These are phyloP conservation scores for Agonopterix alstromeriana DNA, from an alignment of 2,888 invertebrate species.

Conservation along the genomic window DNA sequence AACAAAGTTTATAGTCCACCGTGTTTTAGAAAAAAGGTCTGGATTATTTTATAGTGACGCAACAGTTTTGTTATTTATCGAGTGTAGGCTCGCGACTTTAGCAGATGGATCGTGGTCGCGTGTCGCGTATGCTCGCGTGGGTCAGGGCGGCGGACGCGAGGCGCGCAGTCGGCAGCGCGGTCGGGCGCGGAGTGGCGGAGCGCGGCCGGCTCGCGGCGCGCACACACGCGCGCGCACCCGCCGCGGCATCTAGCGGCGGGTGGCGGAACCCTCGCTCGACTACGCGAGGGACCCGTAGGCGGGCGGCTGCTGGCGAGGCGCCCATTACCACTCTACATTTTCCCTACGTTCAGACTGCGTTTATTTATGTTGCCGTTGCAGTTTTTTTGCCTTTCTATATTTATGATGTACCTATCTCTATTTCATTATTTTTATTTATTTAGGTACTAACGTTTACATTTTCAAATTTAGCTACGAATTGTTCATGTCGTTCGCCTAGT, in stretches of 20 bases:
- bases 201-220: slow-evolving; percentile 43
- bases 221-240: slow-evolving; percentile 56
- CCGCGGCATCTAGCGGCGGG: slow-evolving; percentile 59
- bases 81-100: slow-evolving; percentile 18
- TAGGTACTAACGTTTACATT: too few relatives aligned
- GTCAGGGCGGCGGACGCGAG: slow-evolving; percentile 42
- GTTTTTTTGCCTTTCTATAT: too few relatives aligned
- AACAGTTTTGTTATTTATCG: slow-evolving; percentile 47
- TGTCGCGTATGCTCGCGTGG: slow-evolving; percentile 26
- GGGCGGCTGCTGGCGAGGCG: slow-evolving; percentile 9
- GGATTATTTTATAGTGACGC: slow-evolving; percentile 30
- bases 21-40: slow-evolving; percentile 13
- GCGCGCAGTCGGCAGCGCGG: slow-evolving; percentile 69
- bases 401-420: too few relatives aligned
- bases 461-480: too few relatives aligned
- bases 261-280: slow-evolving; percentile 43
- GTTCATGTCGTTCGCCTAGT: too few relatives aligned
- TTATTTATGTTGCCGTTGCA: too few relatives aligned
- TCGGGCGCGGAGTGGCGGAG: slow-evolving; percentile 69
- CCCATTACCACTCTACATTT: not conserved
- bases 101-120: slow-evolving; percentile 48
- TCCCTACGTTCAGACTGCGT: too few relatives aligned
- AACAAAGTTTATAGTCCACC: slow-evolving; percentile 2
- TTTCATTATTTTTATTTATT: too few relatives aligned
- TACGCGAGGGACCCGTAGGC: slow-evolving; percentile 30